Base-by-base conservation (phyloP, 2,113 vertebrate genomes). In the Daboia siamensis region DNA sequence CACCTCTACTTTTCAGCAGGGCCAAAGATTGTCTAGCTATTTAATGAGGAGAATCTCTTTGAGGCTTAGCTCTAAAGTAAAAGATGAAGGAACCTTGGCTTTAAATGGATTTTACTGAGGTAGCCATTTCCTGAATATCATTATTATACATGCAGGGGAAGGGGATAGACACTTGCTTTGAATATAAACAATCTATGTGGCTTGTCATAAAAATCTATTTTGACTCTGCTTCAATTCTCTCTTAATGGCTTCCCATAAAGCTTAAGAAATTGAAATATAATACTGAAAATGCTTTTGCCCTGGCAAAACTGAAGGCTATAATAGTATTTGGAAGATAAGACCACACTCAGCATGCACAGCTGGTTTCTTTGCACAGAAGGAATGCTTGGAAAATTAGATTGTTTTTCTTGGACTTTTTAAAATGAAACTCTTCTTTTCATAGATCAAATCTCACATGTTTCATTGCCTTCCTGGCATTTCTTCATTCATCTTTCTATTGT, bases 171-270 rank as follows among this genome's bases (percentile, higher is more conserved):
- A 55, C 96, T 96, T 96, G 89, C 93, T 97, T 95, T 96, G 95
- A 96, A 95, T 95, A 95, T 95, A 96, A 97, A 95, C 87, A 92
- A 94, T 96, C 96, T 96, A 90, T 23, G 61, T 96, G 48, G 55
- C 59, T 64, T 97, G 87, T 95, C 93, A 94, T 91, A 95, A 94
- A 95, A 96, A 86, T 52, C 89, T 94, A 96, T 96, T 94, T 69
- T 92, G 92, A 95, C 94, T 94, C 93, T 97, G 94, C 93, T 93
- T 94, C 93, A 57, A 84, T 94, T 96, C 29, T 91, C 61, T 96
- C 95, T 97, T 96, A 97, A 96, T 90, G 91, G 91, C 88, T 87
- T 95, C 46, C 92, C 92, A 96, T 97, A 97, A 97, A 97, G 97
- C 94, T 95, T 97, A 97, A 97, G 95, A 88, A 94, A 96, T 96